Evolutionary conservation across 2,113 vertebrate genomes (phyloP), one percentile per base, ranked within the genome.

Genomic region (Megatriorchis doriae): DNA sequence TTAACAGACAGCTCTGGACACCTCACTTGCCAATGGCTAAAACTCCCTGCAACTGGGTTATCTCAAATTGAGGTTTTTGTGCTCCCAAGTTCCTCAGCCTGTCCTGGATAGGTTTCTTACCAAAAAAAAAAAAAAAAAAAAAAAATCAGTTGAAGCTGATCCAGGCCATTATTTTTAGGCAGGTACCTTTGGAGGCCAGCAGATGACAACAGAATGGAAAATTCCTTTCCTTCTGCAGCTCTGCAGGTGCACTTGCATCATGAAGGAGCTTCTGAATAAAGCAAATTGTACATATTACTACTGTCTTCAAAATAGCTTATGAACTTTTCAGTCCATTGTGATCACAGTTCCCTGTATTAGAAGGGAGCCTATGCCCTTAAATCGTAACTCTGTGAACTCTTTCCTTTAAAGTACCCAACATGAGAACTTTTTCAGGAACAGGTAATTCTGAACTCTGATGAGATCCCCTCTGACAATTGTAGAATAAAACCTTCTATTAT

Each of bases 321-420:
- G 96, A 97, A 97, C 94, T 73, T 97, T 96, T 88, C 78, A 77
- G 90, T 91, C 85, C 90, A 94, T 93, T 96, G 94, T 97, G 90
- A 97, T 94, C 96, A 93, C 88, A 92, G 94, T 88, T 95, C 92
- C 59, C 88, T 78, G 88, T 81, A 97, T 88, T 93, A 94, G 94
- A 94, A 96, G 96, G 90, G 71, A 94, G 90, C 96, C 88, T 73
- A 31, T 96, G 90, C 90, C 94, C 95, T 95, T 92, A 95, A 91
- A 95, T 96, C 96, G 93, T 96, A 96, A 96, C 94, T 96, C 88
- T 92, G 84, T 96, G 96, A 97, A 94, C 94, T 83, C 85, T 83
- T 86, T 70, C 50, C 79, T 97, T 97, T 97, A 77, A 96, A 96
- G 94, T 78, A 88, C 79, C 75, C 94, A 70, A 96, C 92, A 78